Base-by-base conservation (phyloP, 2,797 vertebrate genomes). In the Melanogrammus aeglefinus region DNA sequence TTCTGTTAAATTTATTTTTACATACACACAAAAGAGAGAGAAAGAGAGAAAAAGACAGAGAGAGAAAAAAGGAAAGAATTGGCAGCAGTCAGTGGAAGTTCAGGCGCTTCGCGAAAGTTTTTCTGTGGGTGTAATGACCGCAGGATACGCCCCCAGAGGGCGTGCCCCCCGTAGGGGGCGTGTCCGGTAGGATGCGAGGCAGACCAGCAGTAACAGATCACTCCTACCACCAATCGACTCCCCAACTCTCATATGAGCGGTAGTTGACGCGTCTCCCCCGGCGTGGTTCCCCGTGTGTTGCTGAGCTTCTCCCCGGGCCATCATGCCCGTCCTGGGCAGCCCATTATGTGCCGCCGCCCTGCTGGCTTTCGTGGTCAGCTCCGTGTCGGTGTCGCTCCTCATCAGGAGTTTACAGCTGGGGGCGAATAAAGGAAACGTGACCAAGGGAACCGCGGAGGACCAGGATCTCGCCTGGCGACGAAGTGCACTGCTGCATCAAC, bases 391-490 rank as follows among this genome's bases (percentile, higher is more conserved):
- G 84, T 94, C 92, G 6, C 88, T 94, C n/a, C 71, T 93, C 74
- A 86, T 93, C 13, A 89, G 91, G 82, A 91, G 91, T 85, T 89
- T 94, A 91, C 92, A 94, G 87, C 93, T 93, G 63, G 92, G 90
- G 78, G 81, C 79, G 8, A 85, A 70, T 69, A 57, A 72, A 44
- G 79, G 79, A 70, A 81, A 80, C 79, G 83, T 87, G 39, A 63
- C 80, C 31, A 91, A 90, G 3, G 84, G 79, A 66, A 85, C 80
- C 75, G 8, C 44, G 39, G 85, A 88, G 80, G 87, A 86, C 44
- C 83, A 84, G 78, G 83, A 89, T 80, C 29, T 85, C 7, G 82
- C 76, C 76, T 85, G 86, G 33, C 87, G 85, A 74, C 90, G 84
- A 47, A 79, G 88, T 57, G 88, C 83, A 74, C 83, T 95, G 83